Percentiles rank a stretch among this genome's conserved stretches.
These are phyloP conservation scores for Lasiurus borealis DNA, from an alignment of 2,113 vertebrate genomes.

Conservation along the genomic window DNA sequence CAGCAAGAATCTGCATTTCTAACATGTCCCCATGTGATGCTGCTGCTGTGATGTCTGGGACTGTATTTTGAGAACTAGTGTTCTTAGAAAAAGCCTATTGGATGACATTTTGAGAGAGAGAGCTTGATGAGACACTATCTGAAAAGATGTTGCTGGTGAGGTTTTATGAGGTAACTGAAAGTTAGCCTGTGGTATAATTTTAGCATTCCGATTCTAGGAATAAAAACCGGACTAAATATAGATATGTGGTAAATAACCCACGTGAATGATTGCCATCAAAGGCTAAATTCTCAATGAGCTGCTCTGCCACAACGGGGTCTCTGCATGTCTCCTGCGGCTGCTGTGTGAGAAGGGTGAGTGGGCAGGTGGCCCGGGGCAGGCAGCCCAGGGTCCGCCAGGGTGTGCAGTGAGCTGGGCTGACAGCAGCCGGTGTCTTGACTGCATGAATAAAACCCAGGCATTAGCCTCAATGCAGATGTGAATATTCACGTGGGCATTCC, in stretches of 20 bases:
- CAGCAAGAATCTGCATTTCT: neutral
- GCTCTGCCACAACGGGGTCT: neutral
- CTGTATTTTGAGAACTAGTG: neutral
- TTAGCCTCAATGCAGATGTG: neutral
- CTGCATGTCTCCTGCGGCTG: neutral
- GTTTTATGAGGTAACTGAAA: conserved; percentile 46
- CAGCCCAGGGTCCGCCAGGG: neutral
- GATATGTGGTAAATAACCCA: neutral
- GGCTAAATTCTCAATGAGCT: neutral
- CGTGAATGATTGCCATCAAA: neutral
- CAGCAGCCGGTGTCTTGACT: neutral
- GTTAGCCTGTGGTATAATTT: neutral
- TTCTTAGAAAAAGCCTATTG: neutral
- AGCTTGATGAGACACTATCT: neutral
- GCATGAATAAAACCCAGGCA: neutral
- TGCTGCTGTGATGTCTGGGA: neutral
- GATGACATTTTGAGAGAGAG: conserved; percentile 34
- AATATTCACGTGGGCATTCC: neutral
- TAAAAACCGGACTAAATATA: neutral
- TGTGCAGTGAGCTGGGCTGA: neutral
- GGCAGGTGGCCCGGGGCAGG: neutral
- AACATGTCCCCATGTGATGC: neutral
- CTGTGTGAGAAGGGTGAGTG: neutral
- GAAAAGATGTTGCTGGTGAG: conserved; percentile 24
- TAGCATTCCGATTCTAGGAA: conserved; percentile 34